Evolutionary conservation across 2,113 vertebrate genomes (phyloP).

Genomic region (Corydoras sp.): DNA sequence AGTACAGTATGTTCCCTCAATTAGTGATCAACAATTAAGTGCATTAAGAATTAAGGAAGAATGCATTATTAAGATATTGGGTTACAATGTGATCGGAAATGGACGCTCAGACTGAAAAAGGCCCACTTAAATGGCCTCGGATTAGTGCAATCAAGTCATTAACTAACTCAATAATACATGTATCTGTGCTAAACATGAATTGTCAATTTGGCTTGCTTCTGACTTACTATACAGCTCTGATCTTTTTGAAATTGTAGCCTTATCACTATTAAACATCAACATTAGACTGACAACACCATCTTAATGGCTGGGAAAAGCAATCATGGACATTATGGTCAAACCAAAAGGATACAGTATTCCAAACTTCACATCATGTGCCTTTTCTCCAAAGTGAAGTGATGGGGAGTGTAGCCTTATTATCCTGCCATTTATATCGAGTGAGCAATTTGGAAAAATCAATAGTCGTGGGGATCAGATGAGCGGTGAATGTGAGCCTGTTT

Average conservation of each 20-base stretch:
- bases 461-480: slow-evolving; percentile 51
- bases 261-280: neutral
- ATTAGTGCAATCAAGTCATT: neutral
- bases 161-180: neutral
- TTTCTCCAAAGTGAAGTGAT: slow-evolving; percentile 4
- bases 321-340: slow-evolving; percentile 4
- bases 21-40: too few species aligned
- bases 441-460: slow-evolving; percentile 39
- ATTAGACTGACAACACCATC: neutral
- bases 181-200: neutral
- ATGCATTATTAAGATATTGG: too few species aligned
- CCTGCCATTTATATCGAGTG: slow-evolving; percentile 19
- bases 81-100: too few species aligned
- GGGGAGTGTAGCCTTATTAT: slow-evolving; percentile 7
- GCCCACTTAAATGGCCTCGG: neutral
- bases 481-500: neutral
- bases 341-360: neutral
- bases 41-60: too few species aligned
- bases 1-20: too few species aligned
- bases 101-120: too few species aligned
- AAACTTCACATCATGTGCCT: neutral
- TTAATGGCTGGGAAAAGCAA: slow-evolving; percentile 11
- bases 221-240: neutral
- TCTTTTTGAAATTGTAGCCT: neutral
- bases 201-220: neutral